Evolutionary conservation across 2,888 invertebrate genomes (phyloP), one percentile per base, ranked within the genome.

Genomic region (Spisula solida): DNA sequence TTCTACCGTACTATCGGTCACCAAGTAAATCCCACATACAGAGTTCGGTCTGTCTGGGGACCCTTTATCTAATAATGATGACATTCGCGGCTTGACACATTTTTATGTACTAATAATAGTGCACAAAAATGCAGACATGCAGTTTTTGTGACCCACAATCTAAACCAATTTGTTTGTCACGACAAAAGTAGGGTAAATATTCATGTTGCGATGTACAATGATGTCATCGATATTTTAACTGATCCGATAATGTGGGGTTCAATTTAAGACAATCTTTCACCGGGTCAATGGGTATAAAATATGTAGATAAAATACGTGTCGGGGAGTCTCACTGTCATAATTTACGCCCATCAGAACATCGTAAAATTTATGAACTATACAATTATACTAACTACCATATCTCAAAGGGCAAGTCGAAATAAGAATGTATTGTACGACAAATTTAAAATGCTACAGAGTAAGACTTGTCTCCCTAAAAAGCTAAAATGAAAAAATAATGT

Each of bases 61-160:
- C n/a, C 60, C 4, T 66, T 66, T 66, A 66, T 66, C 25, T 25
- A n/a, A 66, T 66, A 66, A 66, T 66, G 25, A 66, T 66, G 60
- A 66, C 60, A 66, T n/a, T 10, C 60, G 60, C 25, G n/a, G 4
- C 25, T 66, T n/a, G n/a, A 25, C n/a, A 5, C n/a, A 66, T 66
- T 66, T 25, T 25, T 0, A n/a, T 25, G n/a, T 4, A 66, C 25
- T 8, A 66, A 66, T 66, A 25, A 25, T n/a, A 25, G 60, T n/a
- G n/a, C 25, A 6, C 10, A 66, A 66, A 66, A 66, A 66, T 25
- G 60, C 60, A 25, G 60, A 66, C 60, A n/a, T 66, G n/a, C 60
- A 25, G 60, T 66, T 66, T 66, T 66, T 66, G 25, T 66, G n/a
- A 66, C 25, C 60, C n/a, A 66, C n/a, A 41, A 66, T 66, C 12